Conservation (phyloP, 2,113 vertebrate species). For the Camelus dromedarius region DNA sequence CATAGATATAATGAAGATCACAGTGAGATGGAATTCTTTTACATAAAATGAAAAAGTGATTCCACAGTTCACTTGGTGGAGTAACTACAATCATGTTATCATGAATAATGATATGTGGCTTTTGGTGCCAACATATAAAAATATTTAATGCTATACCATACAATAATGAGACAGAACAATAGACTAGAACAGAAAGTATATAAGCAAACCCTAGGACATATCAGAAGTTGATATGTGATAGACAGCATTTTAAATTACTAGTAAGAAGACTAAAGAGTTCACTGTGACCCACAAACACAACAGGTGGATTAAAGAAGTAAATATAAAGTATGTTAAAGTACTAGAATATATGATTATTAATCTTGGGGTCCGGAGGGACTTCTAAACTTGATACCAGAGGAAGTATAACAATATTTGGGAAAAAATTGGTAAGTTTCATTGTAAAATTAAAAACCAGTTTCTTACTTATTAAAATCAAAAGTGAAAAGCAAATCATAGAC, state of each 20-base stretch:
- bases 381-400: not conserved
- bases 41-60: constrained; percentile 39
- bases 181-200: not conserved
- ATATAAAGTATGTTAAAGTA: not conserved
- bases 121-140: constrained; percentile 22
- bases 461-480: constrained; percentile 35
- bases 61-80: constrained; percentile 21
- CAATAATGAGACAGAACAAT: not conserved
- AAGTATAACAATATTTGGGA: not conserved
- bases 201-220: not conserved
- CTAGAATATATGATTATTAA: not conserved
- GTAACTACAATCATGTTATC: not conserved
- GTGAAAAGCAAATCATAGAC: not conserved
- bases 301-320: not conserved
- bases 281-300: not conserved
- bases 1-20: not conserved
- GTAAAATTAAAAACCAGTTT: not conserved
- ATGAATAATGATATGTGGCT: constrained; percentile 1
- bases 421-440: not conserved
- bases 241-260: not conserved
- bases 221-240: not conserved
- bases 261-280: not conserved
- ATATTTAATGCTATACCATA: not conserved
- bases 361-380: not conserved
- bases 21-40: constrained; percentile 27